phyloP scores from a whole-genome alignment of 2,797 vertebrate genomes.

The Anas flavirostris region DNA sequence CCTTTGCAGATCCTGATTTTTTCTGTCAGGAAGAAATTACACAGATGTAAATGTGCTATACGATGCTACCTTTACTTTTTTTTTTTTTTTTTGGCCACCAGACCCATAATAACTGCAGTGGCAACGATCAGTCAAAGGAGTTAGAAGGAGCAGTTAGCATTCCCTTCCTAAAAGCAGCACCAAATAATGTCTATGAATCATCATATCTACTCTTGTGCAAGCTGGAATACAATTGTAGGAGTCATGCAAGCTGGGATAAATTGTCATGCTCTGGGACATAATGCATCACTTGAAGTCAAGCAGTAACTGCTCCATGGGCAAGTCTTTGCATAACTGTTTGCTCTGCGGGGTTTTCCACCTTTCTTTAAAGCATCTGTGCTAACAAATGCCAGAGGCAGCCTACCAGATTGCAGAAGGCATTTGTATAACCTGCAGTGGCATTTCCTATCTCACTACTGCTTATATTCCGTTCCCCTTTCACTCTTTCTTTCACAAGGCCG shows the following conservation, averaged over 20 bases:
- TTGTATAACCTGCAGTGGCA: neutral
- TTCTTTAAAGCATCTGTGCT: neutral
- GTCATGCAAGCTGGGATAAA: neutral
- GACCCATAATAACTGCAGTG: neutral
- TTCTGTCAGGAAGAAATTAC: neutral
- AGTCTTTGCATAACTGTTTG: neutral
- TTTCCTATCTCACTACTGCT: neutral
- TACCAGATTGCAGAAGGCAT: neutral
- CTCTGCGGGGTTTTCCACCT: neutral
- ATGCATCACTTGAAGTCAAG: neutral
- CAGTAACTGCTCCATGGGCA: neutral
- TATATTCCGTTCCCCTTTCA: neutral
- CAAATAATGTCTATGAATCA: constrained; percentile 51
- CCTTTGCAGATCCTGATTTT: neutral
- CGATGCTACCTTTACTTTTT: neutral
- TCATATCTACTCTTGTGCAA: neutral
- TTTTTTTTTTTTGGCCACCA: neutral
- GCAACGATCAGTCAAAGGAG: neutral
- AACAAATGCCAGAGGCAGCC: neutral
- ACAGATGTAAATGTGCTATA: neutral
- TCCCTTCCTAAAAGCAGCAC: constrained; percentile 45
- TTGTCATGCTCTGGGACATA: neutral
- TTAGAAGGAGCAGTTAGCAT: neutral
- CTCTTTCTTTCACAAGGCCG: neutral
- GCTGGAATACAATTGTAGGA: constrained; percentile 21